A percentile compares a stretch with the other conserved stretches of the same genome.
phyloP scores from a whole-genome alignment of 2,888 invertebrate species.

The Athalia cordata region DNA sequence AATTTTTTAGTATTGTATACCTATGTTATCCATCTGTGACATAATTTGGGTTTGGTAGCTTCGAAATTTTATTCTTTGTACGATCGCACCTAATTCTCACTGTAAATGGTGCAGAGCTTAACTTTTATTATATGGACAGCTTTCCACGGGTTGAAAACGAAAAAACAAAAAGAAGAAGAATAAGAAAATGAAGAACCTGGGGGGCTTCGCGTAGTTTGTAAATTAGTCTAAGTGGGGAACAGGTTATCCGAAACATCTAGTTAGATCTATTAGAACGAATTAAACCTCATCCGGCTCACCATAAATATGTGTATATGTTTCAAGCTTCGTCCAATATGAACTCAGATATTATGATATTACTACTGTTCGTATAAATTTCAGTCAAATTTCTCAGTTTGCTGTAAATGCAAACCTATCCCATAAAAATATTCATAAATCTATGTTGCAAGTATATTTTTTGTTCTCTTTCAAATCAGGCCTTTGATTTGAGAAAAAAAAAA shows the following conservation, averaged over 20 bases:
- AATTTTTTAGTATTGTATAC: no score
- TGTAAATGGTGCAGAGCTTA: neutral
- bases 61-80: no score
- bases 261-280: constrained; percentile 47
- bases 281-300: constrained; percentile 12
- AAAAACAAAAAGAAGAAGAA: neutral
- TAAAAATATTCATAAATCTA: neutral
- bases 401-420: neutral
- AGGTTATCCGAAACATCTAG: constrained; percentile 46
- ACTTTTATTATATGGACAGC: constrained; percentile 5
- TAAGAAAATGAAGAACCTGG: neutral
- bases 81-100: neutral
- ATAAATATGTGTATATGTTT: constrained; percentile 5
- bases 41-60: no score
- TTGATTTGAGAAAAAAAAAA: neutral
- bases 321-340: neutral
- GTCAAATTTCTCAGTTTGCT: neutral
- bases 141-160: neutral
- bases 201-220: constrained; percentile 4
- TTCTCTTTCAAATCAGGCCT: neutral
- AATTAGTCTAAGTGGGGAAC: constrained; percentile 47
- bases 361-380: no score
- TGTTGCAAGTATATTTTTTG: neutral
- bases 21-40: no score
- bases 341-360: neutral